Percentiles rank a stretch among this genome's conserved stretches.
These are phyloP conservation scores for Diadophis punctatus DNA, from an alignment of 2,113 vertebrate genomes.

Conservation along the genomic window DNA sequence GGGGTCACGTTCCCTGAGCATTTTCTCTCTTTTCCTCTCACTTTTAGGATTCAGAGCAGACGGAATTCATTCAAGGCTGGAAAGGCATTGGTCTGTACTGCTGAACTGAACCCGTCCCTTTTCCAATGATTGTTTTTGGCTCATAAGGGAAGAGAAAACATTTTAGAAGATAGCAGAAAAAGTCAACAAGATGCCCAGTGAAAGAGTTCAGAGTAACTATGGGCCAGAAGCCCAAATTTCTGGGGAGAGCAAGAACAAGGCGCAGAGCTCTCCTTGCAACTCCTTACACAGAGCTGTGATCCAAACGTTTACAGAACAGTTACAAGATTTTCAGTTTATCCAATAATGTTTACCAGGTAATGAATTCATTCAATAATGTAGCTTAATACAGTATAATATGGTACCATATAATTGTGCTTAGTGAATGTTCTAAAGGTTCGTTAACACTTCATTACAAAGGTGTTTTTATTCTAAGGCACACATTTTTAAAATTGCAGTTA, in stretches of 20 bases:
- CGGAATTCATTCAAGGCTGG: conserved; percentile 14
- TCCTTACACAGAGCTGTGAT: conserved; percentile 63
- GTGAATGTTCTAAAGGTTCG: background rate
- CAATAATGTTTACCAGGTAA: background rate
- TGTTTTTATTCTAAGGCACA: background rate
- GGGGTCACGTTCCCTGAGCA: background rate
- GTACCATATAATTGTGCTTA: background rate
- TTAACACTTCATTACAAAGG: background rate
- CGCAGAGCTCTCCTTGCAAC: conserved; percentile 54
- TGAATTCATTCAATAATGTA: background rate
- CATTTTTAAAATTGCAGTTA: conserved; percentile 1
- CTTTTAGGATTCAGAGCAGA: conserved; percentile 52
- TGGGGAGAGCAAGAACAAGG: conserved; percentile 54
- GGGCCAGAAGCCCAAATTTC: conserved; percentile 56
- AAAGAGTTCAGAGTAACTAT: conserved; percentile 47
- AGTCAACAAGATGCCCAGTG: conserved; percentile 48
- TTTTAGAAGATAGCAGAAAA: conserved; percentile 6
- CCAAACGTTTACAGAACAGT: background rate
- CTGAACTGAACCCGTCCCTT: conserved; percentile 19
- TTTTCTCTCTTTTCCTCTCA: conserved; percentile 18
- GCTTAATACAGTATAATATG: background rate
- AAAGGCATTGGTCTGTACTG: conserved; percentile 22
- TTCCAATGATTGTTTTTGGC: conserved; percentile 17
- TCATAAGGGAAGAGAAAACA: conserved; percentile 31
- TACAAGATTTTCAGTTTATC: background rate